Conservation (phyloP, 1,140 invertebrate species). For the Parasteatoda tepidariorum region DNA sequence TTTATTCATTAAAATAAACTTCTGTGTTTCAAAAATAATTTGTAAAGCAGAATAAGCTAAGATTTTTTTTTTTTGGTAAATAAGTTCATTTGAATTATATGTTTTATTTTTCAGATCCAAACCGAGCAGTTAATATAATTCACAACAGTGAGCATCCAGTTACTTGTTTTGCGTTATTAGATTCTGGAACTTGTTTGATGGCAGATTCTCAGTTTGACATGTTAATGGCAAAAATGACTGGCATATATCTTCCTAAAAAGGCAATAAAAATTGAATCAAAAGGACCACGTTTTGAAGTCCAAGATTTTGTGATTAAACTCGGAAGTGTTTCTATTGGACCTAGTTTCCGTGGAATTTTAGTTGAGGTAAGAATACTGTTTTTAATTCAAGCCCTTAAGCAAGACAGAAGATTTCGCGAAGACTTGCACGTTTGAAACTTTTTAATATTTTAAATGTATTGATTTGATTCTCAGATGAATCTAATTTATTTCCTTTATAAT, state of each 20-base stretch:
- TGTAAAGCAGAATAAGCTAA: too few species aligned
- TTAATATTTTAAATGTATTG: too few species aligned
- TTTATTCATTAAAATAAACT: too few species aligned
- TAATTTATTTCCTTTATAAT: constrained; percentile 54
- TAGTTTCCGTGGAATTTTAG: constrained; percentile 92
- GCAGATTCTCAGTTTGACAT: constrained; percentile 86
- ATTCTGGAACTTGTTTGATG: constrained; percentile 79
- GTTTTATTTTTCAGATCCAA: constrained; percentile 69
- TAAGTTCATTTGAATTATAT: too few species aligned
- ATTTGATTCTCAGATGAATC: neutral
- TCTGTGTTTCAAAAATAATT: too few species aligned
- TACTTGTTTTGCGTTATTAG: constrained; percentile 91
- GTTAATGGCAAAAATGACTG: constrained; percentile 87
- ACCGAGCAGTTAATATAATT: constrained; percentile 87
- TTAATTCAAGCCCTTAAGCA: too few species aligned
- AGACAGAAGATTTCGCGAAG: too few species aligned
- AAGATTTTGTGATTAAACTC: constrained; percentile 94
- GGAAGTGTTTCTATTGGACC: constrained; percentile 92
- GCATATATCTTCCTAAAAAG: constrained; percentile 89
- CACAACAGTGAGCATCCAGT: constrained; percentile 96
- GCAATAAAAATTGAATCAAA: constrained; percentile 84
- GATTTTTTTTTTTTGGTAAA: too few species aligned
- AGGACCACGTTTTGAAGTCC: constrained; percentile 90
- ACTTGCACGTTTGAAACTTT: neutral
- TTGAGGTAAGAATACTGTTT: constrained; percentile 77